Conservation (phyloP, 2,888 invertebrate species). For the Synergus japonicus region DNA sequence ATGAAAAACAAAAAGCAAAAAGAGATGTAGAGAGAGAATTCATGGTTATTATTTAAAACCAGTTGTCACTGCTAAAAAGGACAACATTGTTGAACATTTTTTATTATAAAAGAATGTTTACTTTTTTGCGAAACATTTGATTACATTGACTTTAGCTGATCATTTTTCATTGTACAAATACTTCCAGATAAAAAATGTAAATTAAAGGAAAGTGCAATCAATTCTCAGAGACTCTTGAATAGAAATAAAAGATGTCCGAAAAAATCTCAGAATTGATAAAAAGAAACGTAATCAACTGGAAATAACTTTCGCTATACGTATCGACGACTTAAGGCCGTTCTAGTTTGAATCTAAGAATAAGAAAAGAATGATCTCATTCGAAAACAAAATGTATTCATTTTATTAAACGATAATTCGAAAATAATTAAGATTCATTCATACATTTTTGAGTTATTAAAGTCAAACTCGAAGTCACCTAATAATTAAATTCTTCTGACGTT, state of each 20-base stretch:
- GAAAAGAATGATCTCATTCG: not conserved
- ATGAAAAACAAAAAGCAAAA: constrained; percentile 48
- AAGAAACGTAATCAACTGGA: not conserved
- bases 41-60: constrained; percentile 65
- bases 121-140: not conserved
- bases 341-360: not conserved
- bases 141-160: no score
- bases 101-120: not conserved
- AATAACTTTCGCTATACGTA: not conserved
- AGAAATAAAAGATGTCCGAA: not conserved
- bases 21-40: constrained; percentile 36
- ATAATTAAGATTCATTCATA: not conserved
- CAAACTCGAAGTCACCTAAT: not conserved
- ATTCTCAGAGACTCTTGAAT: not conserved
- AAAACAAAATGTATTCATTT: not conserved
- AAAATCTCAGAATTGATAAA: not conserved
- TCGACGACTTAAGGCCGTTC: not conserved
- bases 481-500: not conserved
- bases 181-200: not conserved
- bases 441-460: not conserved
- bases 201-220: not conserved
- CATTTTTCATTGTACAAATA: not conserved
- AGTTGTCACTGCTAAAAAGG: constrained; percentile 59
- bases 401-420: not conserved
- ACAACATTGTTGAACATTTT: not conserved